These are phyloP conservation scores for Argyrosomus japonicus DNA, from an alignment of 2,113 vertebrate species.

Conservation along the genomic window DNA sequence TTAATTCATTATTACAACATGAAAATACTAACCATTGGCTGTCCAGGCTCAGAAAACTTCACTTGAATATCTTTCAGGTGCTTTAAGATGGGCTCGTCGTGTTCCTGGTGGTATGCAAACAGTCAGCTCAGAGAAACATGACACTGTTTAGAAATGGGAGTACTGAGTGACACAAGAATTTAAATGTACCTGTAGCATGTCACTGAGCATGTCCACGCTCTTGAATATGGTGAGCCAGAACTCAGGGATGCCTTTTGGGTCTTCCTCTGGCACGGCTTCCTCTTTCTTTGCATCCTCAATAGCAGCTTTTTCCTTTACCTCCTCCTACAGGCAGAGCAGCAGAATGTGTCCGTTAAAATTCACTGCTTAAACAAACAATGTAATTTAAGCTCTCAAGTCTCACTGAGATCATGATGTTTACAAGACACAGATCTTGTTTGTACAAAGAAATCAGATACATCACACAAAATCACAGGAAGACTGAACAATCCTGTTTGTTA, in stretches of 20 bases:
- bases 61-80: constrained; percentile 97
- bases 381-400: neutral
- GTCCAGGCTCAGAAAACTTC: constrained; percentile 94
- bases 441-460: neutral
- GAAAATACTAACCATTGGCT: constrained; percentile 93
- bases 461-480: neutral
- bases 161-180: neutral
- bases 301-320: constrained; percentile 91
- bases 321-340: constrained; percentile 81
- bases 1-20: neutral
- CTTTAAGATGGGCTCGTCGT: constrained; percentile 97
- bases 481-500: neutral
- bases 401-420: neutral
- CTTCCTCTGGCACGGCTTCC: constrained; percentile 82
- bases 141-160: neutral
- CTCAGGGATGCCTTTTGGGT: constrained; percentile 94
- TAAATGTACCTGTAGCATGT: constrained; percentile 91
- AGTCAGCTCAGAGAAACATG: neutral
- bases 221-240: constrained; percentile 99
- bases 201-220: constrained; percentile 97
- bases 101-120: constrained; percentile 84
- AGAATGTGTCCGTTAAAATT: constrained; percentile 12
- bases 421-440: neutral
- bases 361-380: neutral
- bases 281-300: constrained; percentile 90